phyloP scores from a whole-genome alignment of 2,113 vertebrate species.

The Alces alces region DNA sequence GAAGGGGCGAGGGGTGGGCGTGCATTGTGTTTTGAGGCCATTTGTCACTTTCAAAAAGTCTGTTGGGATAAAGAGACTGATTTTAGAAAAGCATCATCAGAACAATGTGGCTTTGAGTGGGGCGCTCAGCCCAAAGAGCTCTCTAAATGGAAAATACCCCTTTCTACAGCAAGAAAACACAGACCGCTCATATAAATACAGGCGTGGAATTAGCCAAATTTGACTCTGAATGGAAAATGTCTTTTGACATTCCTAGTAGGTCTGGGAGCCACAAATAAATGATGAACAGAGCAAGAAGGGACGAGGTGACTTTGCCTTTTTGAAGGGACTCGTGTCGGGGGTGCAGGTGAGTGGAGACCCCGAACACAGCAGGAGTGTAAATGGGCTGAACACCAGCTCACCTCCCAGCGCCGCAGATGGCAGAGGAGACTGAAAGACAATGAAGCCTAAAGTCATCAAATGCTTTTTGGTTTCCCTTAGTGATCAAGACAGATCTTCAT shows the following conservation, averaged over 20 bases:
- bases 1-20: accelerated
- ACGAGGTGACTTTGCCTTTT: background rate
- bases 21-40: background rate
- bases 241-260: background rate
- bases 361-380: background rate
- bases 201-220: background rate
- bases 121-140: background rate
- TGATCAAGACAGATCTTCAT: background rate
- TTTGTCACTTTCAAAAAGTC: background rate
- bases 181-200: background rate
- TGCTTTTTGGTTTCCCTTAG: conserved; percentile 27
- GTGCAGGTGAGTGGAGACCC: background rate
- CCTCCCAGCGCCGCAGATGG: background rate
- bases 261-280: background rate
- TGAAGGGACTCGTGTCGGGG: background rate
- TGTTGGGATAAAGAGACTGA: background rate
- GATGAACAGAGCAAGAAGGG: background rate
- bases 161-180: background rate
- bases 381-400: background rate
- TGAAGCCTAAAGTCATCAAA: conserved; percentile 48
- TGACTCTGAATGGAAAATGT: conserved; percentile 22
- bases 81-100: background rate
- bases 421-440: conserved; percentile 45
- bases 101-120: background rate
- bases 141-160: background rate